A percentile compares a stretch with the other conserved stretches of the same genome.
Conservation (phyloP, 2,888 invertebrate species). For the Drosophila austrosaltans region DNA sequence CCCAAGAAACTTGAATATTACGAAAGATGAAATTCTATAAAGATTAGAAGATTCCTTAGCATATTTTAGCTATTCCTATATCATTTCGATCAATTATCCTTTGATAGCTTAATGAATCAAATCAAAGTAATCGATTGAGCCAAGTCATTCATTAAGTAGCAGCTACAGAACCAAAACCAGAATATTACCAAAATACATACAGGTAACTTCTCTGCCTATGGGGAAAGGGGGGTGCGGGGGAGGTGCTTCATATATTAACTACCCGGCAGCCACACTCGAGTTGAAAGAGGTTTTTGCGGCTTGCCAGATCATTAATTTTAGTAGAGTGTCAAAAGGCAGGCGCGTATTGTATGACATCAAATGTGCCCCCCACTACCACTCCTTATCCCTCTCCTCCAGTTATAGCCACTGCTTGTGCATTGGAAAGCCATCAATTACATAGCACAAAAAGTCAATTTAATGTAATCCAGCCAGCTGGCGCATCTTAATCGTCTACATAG, state of each 20-base stretch:
- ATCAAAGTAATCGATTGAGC: neutral
- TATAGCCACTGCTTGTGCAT: conserved; percentile 35
- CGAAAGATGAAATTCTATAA: neutral
- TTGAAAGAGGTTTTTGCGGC: conserved; percentile 41
- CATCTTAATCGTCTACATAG: conserved; percentile 58
- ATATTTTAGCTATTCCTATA: neutral
- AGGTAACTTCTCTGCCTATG: neutral
- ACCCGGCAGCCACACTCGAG: conserved; percentile 29
- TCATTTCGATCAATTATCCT: neutral
- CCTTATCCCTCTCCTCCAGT: conserved; percentile 16
- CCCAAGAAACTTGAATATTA: neutral
- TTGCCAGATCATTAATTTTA: conserved; percentile 66
- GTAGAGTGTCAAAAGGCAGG: conserved; percentile 57
- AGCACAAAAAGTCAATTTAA: conserved; percentile 58
- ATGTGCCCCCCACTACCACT: conserved; percentile 6
- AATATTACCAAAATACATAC: neutral
- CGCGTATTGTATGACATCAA: conserved; percentile 58
- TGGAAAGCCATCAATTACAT: conserved; percentile 64
- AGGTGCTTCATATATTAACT: conserved; percentile 36
- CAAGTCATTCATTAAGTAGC: neutral
- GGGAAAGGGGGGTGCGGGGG: neutral
- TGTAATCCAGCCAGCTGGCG: conserved; percentile 59
- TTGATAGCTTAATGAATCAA: conserved; percentile 9
- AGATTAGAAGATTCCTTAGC: neutral
- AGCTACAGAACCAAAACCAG: neutral